A percentile compares a stretch with the other conserved stretches of the same genome.
Evolutionary conservation across 2,888 invertebrate genomes (phyloP).

Genomic region (Cosmia pyralina): DNA sequence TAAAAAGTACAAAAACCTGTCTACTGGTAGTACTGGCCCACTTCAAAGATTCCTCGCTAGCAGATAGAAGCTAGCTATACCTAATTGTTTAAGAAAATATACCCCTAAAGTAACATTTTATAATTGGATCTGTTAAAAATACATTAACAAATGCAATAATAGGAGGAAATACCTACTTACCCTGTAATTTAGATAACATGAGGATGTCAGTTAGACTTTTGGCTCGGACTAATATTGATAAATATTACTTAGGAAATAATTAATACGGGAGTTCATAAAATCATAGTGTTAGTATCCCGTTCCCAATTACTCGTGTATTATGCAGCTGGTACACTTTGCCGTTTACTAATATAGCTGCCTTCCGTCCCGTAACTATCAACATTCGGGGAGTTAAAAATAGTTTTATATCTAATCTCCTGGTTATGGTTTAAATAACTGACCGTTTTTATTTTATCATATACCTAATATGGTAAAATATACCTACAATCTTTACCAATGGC

Average conservation of each 20-base stretch:
- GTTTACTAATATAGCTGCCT: conserved; percentile 40
- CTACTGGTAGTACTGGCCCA: neutral
- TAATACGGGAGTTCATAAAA: conserved; percentile 7
- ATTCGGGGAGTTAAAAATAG: conserved; percentile 35
- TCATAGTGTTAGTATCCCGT: conserved; percentile 19
- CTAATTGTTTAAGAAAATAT: neutral
- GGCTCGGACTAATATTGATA: neutral
- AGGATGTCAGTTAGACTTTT: conserved; percentile 18
- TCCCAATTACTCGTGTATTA: conserved; percentile 26
- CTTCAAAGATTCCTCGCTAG: neutral
- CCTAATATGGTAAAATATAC: neutral
- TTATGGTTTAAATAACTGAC: conserved; percentile 2
- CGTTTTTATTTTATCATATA: neutral
- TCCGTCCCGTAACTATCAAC: conserved; percentile 29
- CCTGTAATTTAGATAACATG: conserved; percentile 10
- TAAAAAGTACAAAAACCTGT: neutral
- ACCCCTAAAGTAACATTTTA: neutral
- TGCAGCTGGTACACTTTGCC: conserved; percentile 26
- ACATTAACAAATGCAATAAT: neutral
- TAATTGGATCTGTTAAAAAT: neutral
- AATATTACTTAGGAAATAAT: too few species aligned
- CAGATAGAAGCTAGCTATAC: too few species aligned
- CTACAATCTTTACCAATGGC: neutral
- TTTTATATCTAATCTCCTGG: neutral
- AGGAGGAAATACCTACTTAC: neutral